phyloP scores from a whole-genome alignment of 2,797 vertebrate species.

The Melopsittacus undulatus region DNA sequence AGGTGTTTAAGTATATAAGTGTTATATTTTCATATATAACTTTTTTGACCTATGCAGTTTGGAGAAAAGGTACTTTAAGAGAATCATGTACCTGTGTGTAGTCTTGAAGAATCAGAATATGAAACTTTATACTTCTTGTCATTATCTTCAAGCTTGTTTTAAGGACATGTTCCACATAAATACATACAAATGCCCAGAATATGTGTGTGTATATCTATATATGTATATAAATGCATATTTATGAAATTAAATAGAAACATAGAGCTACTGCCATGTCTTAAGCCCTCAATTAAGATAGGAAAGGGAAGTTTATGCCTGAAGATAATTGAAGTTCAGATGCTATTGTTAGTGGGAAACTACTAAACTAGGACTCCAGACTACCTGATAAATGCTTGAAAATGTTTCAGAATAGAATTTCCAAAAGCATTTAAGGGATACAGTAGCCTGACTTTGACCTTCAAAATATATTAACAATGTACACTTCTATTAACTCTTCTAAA shows the following conservation, averaged over 20 bases:
- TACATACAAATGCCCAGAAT: background rate
- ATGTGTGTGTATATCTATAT: background rate
- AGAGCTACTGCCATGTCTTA: background rate
- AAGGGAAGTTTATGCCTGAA: background rate
- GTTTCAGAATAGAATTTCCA: background rate
- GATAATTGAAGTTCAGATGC: background rate
- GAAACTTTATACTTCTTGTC: background rate
- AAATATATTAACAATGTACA: background rate
- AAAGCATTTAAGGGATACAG: background rate
- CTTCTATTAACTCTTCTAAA: background rate
- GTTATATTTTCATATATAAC: background rate
- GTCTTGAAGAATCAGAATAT: background rate
- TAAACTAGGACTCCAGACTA: background rate
- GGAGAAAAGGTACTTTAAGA: background rate
- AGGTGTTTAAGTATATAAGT: background rate
- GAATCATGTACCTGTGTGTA: background rate
- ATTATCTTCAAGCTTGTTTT: background rate
- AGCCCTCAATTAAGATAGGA: background rate
- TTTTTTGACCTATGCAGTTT: background rate
- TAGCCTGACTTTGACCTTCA: background rate
- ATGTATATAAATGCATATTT: background rate
- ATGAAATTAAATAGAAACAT: background rate
- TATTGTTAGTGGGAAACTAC: background rate
- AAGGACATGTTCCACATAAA: background rate
- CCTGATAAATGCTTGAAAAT: background rate